A percentile compares a stretch with the other conserved stretches of the same genome.
These are phyloP conservation scores for Oreocharis arfaki DNA, from an alignment of 2,113 vertebrate genomes.

Conservation along the genomic window DNA sequence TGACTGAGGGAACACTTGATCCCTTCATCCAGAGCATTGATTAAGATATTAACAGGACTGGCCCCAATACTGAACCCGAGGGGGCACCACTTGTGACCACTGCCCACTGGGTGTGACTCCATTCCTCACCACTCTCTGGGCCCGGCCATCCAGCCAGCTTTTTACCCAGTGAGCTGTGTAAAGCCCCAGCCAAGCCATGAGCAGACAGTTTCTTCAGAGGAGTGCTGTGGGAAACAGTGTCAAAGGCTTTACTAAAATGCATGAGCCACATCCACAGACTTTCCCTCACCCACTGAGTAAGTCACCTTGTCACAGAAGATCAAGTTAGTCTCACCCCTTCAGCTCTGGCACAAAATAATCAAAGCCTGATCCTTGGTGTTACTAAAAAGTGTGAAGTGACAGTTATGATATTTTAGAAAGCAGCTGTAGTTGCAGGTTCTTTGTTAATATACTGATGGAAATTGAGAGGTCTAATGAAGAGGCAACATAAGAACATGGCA, in stretches of 20 bases:
- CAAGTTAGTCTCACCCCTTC: neutral
- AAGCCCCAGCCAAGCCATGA: fast-evolving
- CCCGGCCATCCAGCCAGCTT: fast-evolving
- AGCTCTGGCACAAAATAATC: neutral
- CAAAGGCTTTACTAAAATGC: neutral
- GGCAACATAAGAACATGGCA: neutral
- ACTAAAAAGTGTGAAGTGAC: neutral
- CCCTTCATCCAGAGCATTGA: fast-evolving
- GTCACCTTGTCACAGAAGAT: neutral
- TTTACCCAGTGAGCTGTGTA: neutral
- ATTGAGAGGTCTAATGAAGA: neutral
- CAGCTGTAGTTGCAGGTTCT: neutral
- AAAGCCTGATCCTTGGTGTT: neutral
- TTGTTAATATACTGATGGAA: neutral
- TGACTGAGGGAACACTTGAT: fast-evolving
- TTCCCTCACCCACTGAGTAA: neutral
- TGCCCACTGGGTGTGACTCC: too few relatives aligned
- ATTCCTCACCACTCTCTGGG: too few relatives aligned
- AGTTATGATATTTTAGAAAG: neutral
- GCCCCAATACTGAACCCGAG: fast-evolving
- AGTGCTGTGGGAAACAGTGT: neutral
- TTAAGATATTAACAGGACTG: neutral
- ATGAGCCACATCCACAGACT: neutral
- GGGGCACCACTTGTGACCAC: neutral
- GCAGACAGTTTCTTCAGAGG: neutral